Evolutionary conservation across 2,888 invertebrate genomes (phyloP).

Genomic region (Stratiomys singularior): DNA sequence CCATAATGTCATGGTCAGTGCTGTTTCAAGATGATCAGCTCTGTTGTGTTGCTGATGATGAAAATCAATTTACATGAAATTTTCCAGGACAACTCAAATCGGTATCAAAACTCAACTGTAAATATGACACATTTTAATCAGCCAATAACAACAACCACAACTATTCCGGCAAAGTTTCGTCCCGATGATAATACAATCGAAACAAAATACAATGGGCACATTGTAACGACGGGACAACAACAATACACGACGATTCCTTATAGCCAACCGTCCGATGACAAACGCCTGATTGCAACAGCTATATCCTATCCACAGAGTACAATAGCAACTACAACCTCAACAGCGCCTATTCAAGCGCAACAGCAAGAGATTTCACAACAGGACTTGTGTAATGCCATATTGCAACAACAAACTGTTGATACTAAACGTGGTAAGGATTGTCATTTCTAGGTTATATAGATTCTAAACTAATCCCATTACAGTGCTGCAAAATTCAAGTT

Average conservation of each 20-base stretch:
- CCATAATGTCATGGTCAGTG: too few relatives aligned
- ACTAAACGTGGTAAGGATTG: conserved; percentile 57
- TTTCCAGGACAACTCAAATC: conserved; percentile 56
- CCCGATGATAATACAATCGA: conserved; percentile 68
- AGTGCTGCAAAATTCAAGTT: conserved; percentile 65
- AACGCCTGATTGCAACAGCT: conserved; percentile 58
- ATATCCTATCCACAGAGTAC: conserved; percentile 60
- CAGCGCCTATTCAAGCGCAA: conserved; percentile 57
- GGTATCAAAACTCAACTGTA: conserved; percentile 61
- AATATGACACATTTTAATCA: conserved; percentile 69
- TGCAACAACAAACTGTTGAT: conserved; percentile 63
- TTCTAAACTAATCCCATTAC: conserved; percentile 5
- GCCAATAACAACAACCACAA: conserved; percentile 62
- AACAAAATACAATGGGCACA: conserved; percentile 68
- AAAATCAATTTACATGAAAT: background rate
- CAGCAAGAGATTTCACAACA: conserved; percentile 65
- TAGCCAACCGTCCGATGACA: conserved; percentile 58
- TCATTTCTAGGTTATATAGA: background rate
- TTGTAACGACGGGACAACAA: conserved; percentile 59
- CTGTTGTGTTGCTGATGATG: too few relatives aligned
- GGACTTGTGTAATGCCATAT: conserved; percentile 65
- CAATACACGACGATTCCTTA: conserved; percentile 59
- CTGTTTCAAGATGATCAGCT: too few relatives aligned
- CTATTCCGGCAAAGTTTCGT: conserved; percentile 73
- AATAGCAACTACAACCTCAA: conserved; percentile 56